A percentile compares a stretch with the other conserved stretches of the same genome.
These are phyloP conservation scores for Martes martes DNA, from an alignment of 2,113 vertebrate species.

Conservation along the genomic window DNA sequence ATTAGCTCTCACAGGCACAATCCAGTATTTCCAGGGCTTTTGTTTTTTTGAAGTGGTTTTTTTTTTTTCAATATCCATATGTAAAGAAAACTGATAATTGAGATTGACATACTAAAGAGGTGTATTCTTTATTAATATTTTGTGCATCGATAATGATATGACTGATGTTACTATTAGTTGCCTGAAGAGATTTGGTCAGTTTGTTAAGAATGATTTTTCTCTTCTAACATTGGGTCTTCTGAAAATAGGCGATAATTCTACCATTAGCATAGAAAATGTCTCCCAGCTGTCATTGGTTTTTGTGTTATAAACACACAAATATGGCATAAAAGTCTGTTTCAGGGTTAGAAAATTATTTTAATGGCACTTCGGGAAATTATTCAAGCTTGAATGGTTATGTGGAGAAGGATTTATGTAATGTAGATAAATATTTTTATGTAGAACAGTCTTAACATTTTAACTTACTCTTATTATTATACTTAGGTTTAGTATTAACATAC, in stretches of 20 bases:
- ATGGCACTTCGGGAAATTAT: neutral
- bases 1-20: neutral
- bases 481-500: neutral
- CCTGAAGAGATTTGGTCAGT: neutral
- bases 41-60: neutral
- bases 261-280: neutral
- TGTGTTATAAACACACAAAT: neutral
- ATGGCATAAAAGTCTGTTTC: neutral
- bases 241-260: neutral
- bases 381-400: neutral
- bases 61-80: neutral
- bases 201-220: neutral
- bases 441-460: neutral
- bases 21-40: neutral
- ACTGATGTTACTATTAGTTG: neutral
- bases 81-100: neutral
- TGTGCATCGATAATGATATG: neutral
- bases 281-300: slow-evolving; percentile 10
- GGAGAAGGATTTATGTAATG: neutral
- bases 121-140: neutral
- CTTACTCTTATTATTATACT: neutral
- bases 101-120: neutral
- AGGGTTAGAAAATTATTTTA: neutral
- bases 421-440: neutral
- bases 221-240: neutral